These are phyloP conservation scores for Gymnocephalus cernua DNA, from an alignment of 2,113 vertebrate species.

Conservation along the genomic window DNA sequence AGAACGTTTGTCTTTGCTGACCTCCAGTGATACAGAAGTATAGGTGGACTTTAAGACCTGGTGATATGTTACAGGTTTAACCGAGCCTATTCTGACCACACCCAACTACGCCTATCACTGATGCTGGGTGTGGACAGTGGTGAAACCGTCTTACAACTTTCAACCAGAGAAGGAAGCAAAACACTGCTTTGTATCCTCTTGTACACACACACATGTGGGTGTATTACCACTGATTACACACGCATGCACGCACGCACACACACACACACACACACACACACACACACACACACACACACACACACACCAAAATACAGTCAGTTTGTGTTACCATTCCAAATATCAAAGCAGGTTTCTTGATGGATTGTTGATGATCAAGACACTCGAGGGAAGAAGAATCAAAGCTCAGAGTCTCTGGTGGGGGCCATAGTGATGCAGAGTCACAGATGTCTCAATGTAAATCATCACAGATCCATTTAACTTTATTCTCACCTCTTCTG, in stretches of 20 bases:
- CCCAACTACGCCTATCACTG: not conserved
- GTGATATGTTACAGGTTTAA: not conserved
- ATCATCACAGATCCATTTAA: not conserved
- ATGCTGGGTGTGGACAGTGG: not conserved
- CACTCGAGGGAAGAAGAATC: not conserved
- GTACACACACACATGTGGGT: no score
- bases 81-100: not conserved
- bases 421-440: not conserved
- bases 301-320: no score
- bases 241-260: no score
- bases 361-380: not conserved
- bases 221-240: no score
- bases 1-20: constrained; percentile 2
- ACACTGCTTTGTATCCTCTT: no score
- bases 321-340: no score
- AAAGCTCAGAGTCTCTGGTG: not conserved
- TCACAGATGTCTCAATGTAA: not conserved
- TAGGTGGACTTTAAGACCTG: not conserved
- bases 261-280: no score
- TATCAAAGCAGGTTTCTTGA: not conserved
- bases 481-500: not conserved
- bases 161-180: no score
- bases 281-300: no score
- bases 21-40: not conserved
- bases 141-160: no score